These are phyloP conservation scores for Rhamphomyia laevipes DNA, from an alignment of 2,888 invertebrate genomes.

Conservation along the genomic window DNA sequence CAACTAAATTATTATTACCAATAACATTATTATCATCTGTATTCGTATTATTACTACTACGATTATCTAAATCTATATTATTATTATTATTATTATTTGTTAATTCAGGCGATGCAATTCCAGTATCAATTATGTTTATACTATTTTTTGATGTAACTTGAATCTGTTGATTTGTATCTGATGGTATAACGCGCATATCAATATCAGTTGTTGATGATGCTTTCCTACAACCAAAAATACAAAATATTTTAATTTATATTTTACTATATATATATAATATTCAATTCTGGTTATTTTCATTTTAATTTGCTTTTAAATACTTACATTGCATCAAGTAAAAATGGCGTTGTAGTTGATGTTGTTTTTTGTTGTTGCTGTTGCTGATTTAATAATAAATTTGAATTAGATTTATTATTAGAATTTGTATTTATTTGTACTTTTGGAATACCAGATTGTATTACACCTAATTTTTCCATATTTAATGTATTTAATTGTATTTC, in stretches of 20 bases:
- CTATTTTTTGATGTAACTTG: constrained; percentile 4
- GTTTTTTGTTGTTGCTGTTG: neutral
- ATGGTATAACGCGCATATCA: constrained; percentile 27
- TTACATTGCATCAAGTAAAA: neutral
- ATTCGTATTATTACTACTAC: too few species aligned
- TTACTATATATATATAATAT: too few species aligned
- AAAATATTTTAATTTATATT: too few species aligned
- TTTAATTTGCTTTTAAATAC: too few species aligned
- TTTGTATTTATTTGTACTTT: neutral
- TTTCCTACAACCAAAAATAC: neutral
- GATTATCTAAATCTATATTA: too few species aligned
- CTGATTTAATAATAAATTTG: neutral
- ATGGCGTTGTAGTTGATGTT: neutral
- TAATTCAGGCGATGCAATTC: constrained; percentile 23
- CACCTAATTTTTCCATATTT: constrained; percentile 45
- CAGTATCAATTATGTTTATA: constrained; percentile 10
- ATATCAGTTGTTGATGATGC: constrained; percentile 21
- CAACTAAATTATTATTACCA: constrained; percentile 17
- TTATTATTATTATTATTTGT: too few species aligned
- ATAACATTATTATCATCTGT: too few species aligned
- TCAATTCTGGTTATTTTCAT: too few species aligned
- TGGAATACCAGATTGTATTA: constrained; percentile 16
- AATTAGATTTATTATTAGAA: neutral
- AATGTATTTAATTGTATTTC: constrained; percentile 51
- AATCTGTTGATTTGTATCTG: constrained; percentile 12